A percentile compares a stretch with the other conserved stretches of the same genome.
phyloP scores from a whole-genome alignment of 1,140 invertebrate species.

The Phocides pigmalion region DNA sequence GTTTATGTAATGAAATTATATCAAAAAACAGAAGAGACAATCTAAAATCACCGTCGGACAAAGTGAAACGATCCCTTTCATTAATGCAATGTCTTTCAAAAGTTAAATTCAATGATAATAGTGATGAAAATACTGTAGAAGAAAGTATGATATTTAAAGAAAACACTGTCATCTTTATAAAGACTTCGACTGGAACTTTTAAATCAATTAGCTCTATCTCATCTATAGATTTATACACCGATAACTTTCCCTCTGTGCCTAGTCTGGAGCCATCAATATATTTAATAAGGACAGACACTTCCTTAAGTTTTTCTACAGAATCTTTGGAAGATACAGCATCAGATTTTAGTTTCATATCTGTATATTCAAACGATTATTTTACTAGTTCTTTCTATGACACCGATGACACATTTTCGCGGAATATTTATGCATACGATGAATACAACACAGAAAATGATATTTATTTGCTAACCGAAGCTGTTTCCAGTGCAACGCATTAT shows the following conservation, averaged over 20 bases:
- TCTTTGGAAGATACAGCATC: background rate
- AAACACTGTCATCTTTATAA: constrained; percentile 28
- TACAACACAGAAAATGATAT: constrained; percentile 2
- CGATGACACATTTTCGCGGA: no score
- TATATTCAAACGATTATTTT: constrained; percentile 11
- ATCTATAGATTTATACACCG: background rate
- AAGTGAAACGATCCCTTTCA: no score
- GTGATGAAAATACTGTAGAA: no score
- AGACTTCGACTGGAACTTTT: constrained; percentile 12
- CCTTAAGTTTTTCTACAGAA: background rate
- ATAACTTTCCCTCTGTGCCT: background rate
- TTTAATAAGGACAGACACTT: constrained; percentile 38
- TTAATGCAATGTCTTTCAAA: no score
- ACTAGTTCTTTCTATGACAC: background rate
- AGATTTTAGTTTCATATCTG: background rate
- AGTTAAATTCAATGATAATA: no score
- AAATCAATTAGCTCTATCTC: constrained; percentile 3
- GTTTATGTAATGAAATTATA: no score
- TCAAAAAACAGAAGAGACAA: no score
- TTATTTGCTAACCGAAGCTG: no score
- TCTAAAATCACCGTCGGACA: no score
- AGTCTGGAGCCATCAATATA: constrained; percentile 36
- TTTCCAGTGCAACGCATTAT: background rate
- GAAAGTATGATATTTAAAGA: background rate
- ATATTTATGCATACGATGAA: background rate